Conservation (phyloP, 2,888 invertebrate genomes). For the Autographa pulchrina region DNA sequence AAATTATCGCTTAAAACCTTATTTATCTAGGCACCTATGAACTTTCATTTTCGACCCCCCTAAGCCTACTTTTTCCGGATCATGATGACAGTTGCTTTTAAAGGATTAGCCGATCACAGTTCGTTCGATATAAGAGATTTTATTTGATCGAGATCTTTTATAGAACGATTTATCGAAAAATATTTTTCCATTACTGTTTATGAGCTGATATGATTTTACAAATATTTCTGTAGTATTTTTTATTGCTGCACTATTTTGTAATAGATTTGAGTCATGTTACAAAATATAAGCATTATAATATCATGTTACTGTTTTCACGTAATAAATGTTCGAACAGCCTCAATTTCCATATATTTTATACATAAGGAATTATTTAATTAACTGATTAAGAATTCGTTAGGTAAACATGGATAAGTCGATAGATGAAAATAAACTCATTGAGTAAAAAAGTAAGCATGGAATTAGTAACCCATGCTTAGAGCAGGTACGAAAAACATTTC, state of each 20-base stretch:
- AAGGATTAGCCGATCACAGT: neutral
- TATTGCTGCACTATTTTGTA: too few relatives aligned
- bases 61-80: neutral
- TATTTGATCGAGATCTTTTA: neutral
- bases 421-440: neutral
- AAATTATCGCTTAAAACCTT: neutral
- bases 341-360: neutral
- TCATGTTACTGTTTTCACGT: too few relatives aligned
- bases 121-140: neutral
- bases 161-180: neutral
- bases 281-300: too few relatives aligned
- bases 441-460: neutral
- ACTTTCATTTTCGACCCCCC: neutral
- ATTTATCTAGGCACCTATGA: neutral
- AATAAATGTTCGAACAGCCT: too few relatives aligned
- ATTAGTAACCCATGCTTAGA: neutral
- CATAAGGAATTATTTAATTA: neutral
- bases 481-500: neutral
- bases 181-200: neutral
- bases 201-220: neutral
- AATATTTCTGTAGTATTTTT: too few relatives aligned
- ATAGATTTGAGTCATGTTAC: too few relatives aligned
- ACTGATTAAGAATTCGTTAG: neutral
- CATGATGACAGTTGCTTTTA: neutral
- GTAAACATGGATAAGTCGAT: neutral